Evolutionary conservation across 2,797 vertebrate genomes (phyloP).

Genomic region (Aselliscus stoliczkanus): DNA sequence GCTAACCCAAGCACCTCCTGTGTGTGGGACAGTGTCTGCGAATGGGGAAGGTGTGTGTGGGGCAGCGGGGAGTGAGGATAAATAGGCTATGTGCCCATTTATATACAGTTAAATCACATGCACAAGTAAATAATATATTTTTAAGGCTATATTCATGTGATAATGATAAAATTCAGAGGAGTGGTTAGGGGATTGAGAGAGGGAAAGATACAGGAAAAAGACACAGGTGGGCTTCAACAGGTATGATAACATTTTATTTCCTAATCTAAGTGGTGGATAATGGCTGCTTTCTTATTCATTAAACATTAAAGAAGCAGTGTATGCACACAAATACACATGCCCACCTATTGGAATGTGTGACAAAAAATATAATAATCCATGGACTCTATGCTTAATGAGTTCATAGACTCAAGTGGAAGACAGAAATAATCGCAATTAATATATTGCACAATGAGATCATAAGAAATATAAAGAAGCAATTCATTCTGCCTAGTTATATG

Average conservation of each 20-base stretch:
- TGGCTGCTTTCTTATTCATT: background rate
- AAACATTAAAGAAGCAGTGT: background rate
- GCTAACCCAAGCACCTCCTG: background rate
- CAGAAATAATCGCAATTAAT: background rate
- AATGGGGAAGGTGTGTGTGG: background rate
- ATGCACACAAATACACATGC: background rate
- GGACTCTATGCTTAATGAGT: background rate
- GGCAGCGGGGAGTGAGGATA: background rate
- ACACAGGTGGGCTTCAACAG: background rate
- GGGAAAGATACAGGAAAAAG: background rate
- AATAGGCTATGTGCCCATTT: background rate
- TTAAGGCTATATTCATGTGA: background rate
- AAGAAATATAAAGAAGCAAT: background rate
- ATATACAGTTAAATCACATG: background rate
- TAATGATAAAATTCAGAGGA: conserved; percentile 10
- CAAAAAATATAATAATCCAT: background rate
- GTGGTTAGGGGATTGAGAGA: background rate
- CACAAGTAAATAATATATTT: background rate
- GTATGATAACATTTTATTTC: background rate
- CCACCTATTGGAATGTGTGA: background rate
- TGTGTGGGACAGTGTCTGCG: background rate
- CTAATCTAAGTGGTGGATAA: background rate
- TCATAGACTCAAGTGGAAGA: background rate
- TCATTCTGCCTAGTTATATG: background rate
- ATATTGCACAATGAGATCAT: background rate